Evolutionary conservation across 2,888 invertebrate species (phyloP).

Genomic region (Electrophaes corylata): DNA sequence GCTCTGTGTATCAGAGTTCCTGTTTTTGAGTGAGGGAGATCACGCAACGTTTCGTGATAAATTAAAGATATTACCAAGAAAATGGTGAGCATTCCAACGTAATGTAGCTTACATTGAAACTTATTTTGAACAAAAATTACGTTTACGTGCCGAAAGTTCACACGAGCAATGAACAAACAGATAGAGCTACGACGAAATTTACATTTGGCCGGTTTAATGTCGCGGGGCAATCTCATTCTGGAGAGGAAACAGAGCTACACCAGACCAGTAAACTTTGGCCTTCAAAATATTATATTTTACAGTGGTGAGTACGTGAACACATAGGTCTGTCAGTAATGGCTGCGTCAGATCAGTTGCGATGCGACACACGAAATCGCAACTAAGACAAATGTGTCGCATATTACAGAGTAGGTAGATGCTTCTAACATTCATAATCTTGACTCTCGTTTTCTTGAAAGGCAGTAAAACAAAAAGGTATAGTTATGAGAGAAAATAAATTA

Average conservation of each 20-base stretch:
- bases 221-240: conserved; percentile 80
- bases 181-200: conserved; percentile 75
- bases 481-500: conserved; percentile 26
- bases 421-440: conserved; percentile 63
- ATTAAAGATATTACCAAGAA: conserved; percentile 29
- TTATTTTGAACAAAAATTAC: conserved; percentile 30
- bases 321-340: conserved; percentile 57
- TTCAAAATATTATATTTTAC: conserved; percentile 45
- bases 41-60: conserved; percentile 53
- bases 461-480: conserved; percentile 42
- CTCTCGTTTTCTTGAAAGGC: conserved; percentile 60
- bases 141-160: conserved; percentile 38
- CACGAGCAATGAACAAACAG: conserved; percentile 63
- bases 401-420: conserved; percentile 53
- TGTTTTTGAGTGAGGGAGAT: conserved; percentile 64
- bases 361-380: conserved; percentile 70
- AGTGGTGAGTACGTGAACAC: conserved; percentile 36
- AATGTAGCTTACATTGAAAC: conserved; percentile 18
- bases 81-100: conserved; percentile 25
- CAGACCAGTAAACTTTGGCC: conserved; percentile 59
- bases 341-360: conserved; percentile 66
- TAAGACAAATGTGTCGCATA: conserved; percentile 74
- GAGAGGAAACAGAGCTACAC: conserved; percentile 66
- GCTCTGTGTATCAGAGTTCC: conserved; percentile 46
- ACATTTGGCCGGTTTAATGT: conserved; percentile 81